Evolutionary conservation across 2,113 vertebrate species (phyloP), one percentile per base, ranked within the genome.

Genomic region (Ciconia maguari): DNA sequence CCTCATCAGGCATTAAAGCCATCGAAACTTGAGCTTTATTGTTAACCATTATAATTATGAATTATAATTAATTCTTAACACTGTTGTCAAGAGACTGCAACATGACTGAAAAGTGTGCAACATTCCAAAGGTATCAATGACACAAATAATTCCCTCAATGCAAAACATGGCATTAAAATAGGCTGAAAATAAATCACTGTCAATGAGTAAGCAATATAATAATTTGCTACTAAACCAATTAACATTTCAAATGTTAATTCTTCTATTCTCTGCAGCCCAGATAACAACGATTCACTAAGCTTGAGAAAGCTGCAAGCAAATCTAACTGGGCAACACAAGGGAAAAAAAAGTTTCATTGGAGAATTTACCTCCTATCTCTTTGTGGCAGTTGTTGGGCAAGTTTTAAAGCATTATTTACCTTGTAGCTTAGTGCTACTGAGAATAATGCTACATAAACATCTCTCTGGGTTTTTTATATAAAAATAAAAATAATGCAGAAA

Each of bases 21-120:
- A 96, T 87, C 10, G 0, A 94, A 96, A 95, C 90, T 91, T 89
- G 90, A 96, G 88, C 85, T 94, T 95, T 96, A 92, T 95, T 97
- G 92, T 96, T 92, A 97, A 91, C 93, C 58, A 89, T 81, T 96
- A 70, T 93, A 94, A 96, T 96, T 95, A 96, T 77, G 91, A 95
- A 96, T 96, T 96, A 88, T 95, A 97, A 97, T 97, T 96, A 97
- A 96, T 97, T 96, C 96, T 96, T 96, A 97, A 94, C 94, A 96
- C 83, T 88, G 90, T 94, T 96, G 88, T 96, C 97, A 91, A 95
- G 96, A 92, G 94, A 94, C 91, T 80, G 78, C 54, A 87, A 93
- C 91, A 91, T 16, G 65, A 89, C 91, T 85, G 87, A 91, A 94
- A 94, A 90, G 71, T 78, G 58, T 4, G 3, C 62, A 94, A 85